Evolutionary conservation across 2,113 vertebrate genomes (phyloP).

Genomic region (Halichoeres trimaculatus): DNA sequence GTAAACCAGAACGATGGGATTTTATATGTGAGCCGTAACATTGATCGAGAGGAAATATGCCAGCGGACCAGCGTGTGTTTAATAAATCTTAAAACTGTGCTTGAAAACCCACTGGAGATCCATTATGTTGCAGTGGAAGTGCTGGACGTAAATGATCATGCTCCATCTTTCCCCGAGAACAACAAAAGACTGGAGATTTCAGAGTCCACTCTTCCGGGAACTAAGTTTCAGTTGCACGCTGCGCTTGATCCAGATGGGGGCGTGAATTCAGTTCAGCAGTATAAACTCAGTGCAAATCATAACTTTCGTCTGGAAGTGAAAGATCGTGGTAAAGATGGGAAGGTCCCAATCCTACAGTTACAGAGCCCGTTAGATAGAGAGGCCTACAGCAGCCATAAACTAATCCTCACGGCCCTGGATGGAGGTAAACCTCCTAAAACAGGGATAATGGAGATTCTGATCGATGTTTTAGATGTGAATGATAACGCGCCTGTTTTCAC

Average conservation of each 20-base stretch:
- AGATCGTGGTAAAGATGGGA: conserved; percentile 36
- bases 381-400: background rate
- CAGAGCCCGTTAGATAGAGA: conserved; percentile 66
- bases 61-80: conserved; percentile 60
- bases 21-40: conserved; percentile 64
- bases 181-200: conserved; percentile 74
- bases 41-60: conserved; percentile 79
- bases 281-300: conserved; percentile 71
- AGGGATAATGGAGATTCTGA: conserved; percentile 36
- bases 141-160: conserved; percentile 80
- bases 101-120: conserved; percentile 79
- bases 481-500: conserved; percentile 69
- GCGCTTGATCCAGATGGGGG: conserved; percentile 83
- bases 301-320: conserved; percentile 64
- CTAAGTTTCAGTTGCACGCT: conserved; percentile 79
- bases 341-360: conserved; percentile 52
- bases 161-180: conserved; percentile 73
- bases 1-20: conserved; percentile 74
- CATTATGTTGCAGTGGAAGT: conserved; percentile 76
- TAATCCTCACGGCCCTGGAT: conserved; percentile 65
- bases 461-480: conserved; percentile 68
- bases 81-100: conserved; percentile 70
- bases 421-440: conserved; percentile 62
- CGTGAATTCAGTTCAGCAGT: conserved; percentile 74
- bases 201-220: conserved; percentile 74